phyloP scores from a whole-genome alignment of 2,113 vertebrate species.

The Patagioenas fasciata region DNA sequence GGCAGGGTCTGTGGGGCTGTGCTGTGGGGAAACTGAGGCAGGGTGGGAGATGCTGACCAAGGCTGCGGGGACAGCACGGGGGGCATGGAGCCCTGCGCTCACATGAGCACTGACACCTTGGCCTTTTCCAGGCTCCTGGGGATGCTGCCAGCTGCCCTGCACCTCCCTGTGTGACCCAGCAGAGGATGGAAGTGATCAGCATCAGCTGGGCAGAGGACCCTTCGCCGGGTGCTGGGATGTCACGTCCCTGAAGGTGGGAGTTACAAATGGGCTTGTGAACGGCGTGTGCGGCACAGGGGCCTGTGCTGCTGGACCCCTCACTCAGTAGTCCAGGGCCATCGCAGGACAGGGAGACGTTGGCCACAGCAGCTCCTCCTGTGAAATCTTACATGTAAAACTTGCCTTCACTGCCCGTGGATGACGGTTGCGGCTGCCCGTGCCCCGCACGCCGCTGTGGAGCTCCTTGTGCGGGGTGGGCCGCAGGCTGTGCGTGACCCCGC shows the following conservation, averaged over 20 bases:
- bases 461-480: background rate
- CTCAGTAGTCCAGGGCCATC: background rate
- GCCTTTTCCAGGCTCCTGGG: slow-evolving; percentile 56
- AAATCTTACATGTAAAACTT: background rate
- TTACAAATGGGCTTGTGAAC: background rate
- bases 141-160: background rate
- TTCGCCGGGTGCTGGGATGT: background rate
- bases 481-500: background rate
- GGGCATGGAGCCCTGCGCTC: accelerated
- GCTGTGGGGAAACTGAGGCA: background rate
- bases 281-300: background rate
- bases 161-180: background rate
- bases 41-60: background rate
- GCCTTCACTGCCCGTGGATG: background rate
- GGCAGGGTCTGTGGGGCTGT: background rate
- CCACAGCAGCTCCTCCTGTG: background rate
- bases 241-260: background rate
- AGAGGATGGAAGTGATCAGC: background rate
- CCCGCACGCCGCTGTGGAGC: accelerated
- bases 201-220: background rate
- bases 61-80: background rate
- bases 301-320: accelerated
- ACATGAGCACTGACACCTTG: background rate
- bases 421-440: background rate
- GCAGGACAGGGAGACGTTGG: background rate